phyloP scores from a whole-genome alignment of 2,888 invertebrate genomes.

The Acrobasis repandana region DNA sequence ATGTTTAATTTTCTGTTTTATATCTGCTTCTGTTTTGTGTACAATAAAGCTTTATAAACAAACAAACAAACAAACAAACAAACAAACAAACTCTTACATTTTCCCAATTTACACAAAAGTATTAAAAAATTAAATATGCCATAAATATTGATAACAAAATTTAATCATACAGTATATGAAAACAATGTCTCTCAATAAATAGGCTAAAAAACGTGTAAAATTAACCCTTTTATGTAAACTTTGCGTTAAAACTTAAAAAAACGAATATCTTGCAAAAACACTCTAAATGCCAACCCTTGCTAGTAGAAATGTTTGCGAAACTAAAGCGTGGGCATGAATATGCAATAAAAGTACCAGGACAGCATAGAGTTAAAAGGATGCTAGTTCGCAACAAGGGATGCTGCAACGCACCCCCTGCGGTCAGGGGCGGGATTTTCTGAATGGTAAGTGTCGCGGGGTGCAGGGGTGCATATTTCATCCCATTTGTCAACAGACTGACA shows the following conservation, averaged over 20 bases:
- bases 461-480: slow-evolving; percentile 48
- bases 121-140: neutral
- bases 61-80: too few relatives aligned
- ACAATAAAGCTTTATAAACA: too few relatives aligned
- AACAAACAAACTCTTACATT: too few relatives aligned
- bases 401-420: slow-evolving; percentile 63
- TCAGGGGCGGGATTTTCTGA: slow-evolving; percentile 52
- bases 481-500: slow-evolving; percentile 8
- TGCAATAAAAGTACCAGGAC: slow-evolving; percentile 80
- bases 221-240: too few relatives aligned
- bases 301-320: slow-evolving; percentile 58
- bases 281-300: neutral
- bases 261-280: neutral
- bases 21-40: too few relatives aligned
- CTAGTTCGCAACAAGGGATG: slow-evolving; percentile 72
- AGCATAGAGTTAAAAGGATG: slow-evolving; percentile 56
- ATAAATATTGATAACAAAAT: neutral
- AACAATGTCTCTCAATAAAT: too few relatives aligned
- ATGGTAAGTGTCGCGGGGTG: slow-evolving; percentile 35
- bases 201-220: too few relatives aligned
- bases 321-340: slow-evolving; percentile 63
- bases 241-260: neutral
- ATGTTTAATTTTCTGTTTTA: too few relatives aligned
- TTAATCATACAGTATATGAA: too few relatives aligned
- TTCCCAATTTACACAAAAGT: too few relatives aligned